Base-by-base conservation (phyloP, 2,888 invertebrate species). In the Torymus texanus region DNA sequence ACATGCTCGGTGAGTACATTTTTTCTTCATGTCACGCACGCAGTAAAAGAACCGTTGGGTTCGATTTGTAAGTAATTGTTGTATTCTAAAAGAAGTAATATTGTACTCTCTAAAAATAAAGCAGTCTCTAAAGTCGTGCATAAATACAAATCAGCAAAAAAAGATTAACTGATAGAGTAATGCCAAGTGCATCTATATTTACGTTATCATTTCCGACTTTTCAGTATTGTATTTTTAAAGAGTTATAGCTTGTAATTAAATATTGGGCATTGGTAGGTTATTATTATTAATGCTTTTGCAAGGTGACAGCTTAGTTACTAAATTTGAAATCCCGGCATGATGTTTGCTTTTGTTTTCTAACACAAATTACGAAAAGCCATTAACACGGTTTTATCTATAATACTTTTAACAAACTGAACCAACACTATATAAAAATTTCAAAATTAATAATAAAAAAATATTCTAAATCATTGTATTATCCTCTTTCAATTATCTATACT, bases 1-100 rank as follows among this genome's bases (percentile, higher is more conserved):
- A 85, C 83, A 78, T 85, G 78, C 82, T 81, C 84, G 89, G 89
- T 89, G 89, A 89, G 89, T 89, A 89, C 84, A 87, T 85, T 86
- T 87, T 86, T 86, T 87, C 86, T 85, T 84, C 82, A 86, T 80
- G 84, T 76, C 80, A 81, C 77, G 81, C 79, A 78, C 76, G 58
- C 66, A 29, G 65, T 66, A 14, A 12, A 24, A 51, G 51, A 50
- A 50, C 16, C 2, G 21, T 62, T 70, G 55, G 50, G 29, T 75
- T 56, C n/a, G 21, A 75, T 71, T 75, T 75, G 66, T 71, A 79
- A 75, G 51, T 16, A 59, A 21, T 24, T 29, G 10, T 14, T n/a
- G 55, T 18, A n/a, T 10, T 61, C 16, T 16, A 16, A 50, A 62
- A n/a, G 1, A 41, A 41, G 10, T 41, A 41, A 41, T 8, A 41